Percentiles rank a stretch among this genome's conserved stretches.
phyloP scores from a whole-genome alignment of 2,888 invertebrate species.

The Morinoia aosen region DNA sequence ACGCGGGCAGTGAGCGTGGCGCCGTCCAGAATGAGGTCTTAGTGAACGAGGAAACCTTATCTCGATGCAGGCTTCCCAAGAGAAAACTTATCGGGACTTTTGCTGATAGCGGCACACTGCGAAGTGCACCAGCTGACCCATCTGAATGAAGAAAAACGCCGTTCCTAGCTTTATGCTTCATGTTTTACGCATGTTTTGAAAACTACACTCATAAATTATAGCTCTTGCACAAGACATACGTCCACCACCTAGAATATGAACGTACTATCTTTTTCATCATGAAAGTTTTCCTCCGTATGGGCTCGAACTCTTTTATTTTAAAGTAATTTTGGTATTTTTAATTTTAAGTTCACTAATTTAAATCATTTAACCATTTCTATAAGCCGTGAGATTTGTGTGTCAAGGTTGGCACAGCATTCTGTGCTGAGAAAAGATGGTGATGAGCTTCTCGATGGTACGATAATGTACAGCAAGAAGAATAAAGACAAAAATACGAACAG shows the following conservation, averaged over 20 bases:
- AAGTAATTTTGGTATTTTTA: no score
- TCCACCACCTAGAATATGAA: background rate
- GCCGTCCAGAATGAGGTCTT: background rate
- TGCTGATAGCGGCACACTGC: background rate
- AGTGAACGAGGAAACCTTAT: constrained; percentile 1
- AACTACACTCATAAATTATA: background rate
- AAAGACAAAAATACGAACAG: no score
- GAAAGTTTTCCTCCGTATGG: background rate
- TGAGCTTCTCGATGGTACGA: no score
- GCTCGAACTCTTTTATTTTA: background rate
- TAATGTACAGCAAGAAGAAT: no score
- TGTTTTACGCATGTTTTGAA: background rate
- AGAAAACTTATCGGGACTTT: background rate
- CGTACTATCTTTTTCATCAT: background rate
- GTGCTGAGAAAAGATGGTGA: no score
- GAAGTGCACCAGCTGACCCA: background rate
- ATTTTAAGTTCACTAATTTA: no score
- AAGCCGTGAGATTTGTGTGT: no score
- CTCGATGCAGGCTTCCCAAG: background rate
- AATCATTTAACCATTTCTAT: no score
- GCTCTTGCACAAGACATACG: background rate
- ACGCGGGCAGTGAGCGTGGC: background rate
- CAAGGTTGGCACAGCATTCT: no score
- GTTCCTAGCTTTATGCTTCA: background rate
- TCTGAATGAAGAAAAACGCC: background rate